Base-by-base conservation (phyloP, 1,140 invertebrate genomes). In the Calycopis cecrops region DNA sequence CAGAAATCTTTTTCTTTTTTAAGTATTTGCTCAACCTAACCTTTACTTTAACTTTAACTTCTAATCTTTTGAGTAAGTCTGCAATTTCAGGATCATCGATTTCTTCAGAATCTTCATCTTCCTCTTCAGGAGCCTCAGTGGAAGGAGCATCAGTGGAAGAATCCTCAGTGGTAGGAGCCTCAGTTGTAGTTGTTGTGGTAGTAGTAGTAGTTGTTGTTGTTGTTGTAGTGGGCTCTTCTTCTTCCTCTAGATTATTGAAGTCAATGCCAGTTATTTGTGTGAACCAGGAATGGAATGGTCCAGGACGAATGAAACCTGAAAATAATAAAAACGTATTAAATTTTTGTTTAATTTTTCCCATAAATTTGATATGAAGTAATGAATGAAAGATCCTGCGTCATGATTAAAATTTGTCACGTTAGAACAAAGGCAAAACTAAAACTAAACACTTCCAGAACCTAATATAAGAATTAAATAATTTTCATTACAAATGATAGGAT, bases 11-110 rank as follows among this genome's bases (percentile, higher is more conserved):
- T 11, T 65, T 63, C 50, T 69, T 69, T 42, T 67, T 69, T 9
- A 53, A 67, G 28, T 54, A 70, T 48, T 83, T 79, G 48, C 66
- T 73, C 35, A 83, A 34, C 14, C 62, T 72, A 33, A 84, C 80
- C 52, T 67, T 74, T 10, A 84, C 80, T 54, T 78, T 81, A 37
- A 84, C 75, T 57, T 74, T 66, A 0, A 84, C 69, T 62, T 81
- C 69, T 28, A 84, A 55, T 48, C 69, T 77, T 52, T 84, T 84
- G 7, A 76, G 52, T 1, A 84, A 51, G 12, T 79, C 66, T 6
- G 63, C 56, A 4, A 79, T 44, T 47, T 79, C 77, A 11, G 68
- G 60, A 33, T 76, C 76, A 42, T 71, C 63, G 0, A 65, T 61
- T 33, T 76, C 69, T 9, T 72, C 69, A 17, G 65, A 65, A 28